phyloP scores from a whole-genome alignment of 2,797 vertebrate genomes.

The Diplodus sargus region DNA sequence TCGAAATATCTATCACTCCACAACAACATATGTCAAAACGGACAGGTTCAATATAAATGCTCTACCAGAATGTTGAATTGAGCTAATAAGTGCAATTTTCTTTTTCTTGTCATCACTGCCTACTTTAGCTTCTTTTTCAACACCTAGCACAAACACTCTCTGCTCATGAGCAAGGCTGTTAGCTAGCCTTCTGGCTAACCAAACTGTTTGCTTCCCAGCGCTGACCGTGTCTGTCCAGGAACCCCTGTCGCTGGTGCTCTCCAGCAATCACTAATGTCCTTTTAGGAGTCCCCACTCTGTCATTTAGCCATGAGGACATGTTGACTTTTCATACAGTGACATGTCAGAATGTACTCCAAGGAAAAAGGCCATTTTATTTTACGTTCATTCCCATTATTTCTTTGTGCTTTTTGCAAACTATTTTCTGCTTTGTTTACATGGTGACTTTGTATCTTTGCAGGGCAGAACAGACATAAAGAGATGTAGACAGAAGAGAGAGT shows the following conservation, averaged over 20 bases:
- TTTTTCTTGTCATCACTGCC: neutral
- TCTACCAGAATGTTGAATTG: too few species aligned
- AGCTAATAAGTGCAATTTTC: neutral
- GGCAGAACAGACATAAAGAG: neutral
- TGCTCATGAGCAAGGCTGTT: neutral
- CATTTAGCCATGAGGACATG: too few species aligned
- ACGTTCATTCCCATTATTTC: neutral
- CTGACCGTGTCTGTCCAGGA: too few species aligned
- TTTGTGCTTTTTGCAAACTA: neutral
- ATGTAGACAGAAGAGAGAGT: neutral
- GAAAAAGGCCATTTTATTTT: neutral
- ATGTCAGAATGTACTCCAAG: neutral
- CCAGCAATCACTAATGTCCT: too few species aligned
- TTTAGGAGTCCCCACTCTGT: too few species aligned
- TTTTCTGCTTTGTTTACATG: neutral
- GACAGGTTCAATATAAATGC: neutral
- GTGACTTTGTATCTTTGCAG: neutral
- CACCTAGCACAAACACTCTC: neutral
- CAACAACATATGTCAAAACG: neutral
- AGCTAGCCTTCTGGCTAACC: too few species aligned
- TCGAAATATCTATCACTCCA: constrained; percentile 11
- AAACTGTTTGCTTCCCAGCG: neutral
- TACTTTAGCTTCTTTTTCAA: neutral
- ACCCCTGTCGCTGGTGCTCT: too few species aligned
- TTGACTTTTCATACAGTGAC: neutral